Conservation (phyloP, 2,888 invertebrate species). For the Drosophila colorata region DNA sequence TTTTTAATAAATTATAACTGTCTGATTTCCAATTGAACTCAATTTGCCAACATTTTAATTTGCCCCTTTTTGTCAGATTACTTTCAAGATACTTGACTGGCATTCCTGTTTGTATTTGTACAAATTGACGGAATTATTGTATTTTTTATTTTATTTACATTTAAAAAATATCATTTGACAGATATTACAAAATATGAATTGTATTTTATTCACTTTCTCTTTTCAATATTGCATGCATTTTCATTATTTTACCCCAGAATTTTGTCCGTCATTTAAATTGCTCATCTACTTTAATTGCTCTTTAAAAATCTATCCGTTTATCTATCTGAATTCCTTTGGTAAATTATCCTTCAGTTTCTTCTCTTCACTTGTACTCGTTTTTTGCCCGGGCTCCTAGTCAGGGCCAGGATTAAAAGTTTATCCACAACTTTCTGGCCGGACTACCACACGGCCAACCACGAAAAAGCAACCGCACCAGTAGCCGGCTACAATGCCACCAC, state of each 20-base stretch:
- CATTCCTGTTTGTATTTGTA: neutral
- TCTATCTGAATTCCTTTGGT: neutral
- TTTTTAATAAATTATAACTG: neutral
- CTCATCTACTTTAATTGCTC: neutral
- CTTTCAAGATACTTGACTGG: neutral
- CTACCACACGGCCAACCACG: slow-evolving; percentile 16
- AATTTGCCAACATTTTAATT: neutral
- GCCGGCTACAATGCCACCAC: neutral
- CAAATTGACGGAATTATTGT: neutral
- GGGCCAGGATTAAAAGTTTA: slow-evolving; percentile 50
- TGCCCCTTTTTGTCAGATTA: neutral
- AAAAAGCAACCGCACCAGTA: slow-evolving; percentile 25
- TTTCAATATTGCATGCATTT: neutral
- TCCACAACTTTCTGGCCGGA: slow-evolving; percentile 28
- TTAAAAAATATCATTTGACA: too few species aligned
- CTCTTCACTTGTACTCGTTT: slow-evolving; percentile 1
- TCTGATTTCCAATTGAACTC: neutral
- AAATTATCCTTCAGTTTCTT: slow-evolving; percentile 15
- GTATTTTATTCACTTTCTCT: neutral
- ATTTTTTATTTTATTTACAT: neutral
- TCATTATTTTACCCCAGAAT: neutral
- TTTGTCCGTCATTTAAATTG: neutral
- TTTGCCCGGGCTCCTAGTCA: slow-evolving; percentile 19
- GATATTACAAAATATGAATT: too few species aligned
- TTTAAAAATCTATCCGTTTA: neutral